Evolutionary conservation across 2,888 invertebrate species (phyloP).

Genomic region (Gari tellinella): DNA sequence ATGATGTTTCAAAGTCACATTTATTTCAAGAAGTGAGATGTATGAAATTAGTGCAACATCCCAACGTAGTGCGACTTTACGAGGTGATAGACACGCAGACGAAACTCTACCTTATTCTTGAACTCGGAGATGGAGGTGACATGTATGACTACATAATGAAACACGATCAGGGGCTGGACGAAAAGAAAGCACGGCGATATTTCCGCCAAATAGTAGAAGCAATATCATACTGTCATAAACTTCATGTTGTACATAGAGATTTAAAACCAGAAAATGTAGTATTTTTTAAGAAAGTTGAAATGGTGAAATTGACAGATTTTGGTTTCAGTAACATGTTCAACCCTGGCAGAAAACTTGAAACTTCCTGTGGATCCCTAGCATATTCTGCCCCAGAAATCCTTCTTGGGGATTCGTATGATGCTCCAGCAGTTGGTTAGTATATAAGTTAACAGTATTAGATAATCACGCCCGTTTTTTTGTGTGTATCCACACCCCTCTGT

Average conservation of each 20-base stretch:
- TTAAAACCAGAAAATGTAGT: conserved; percentile 99
- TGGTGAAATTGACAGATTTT: conserved; percentile 99
- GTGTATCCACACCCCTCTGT: too few relatives aligned
- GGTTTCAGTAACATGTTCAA: conserved; percentile 94
- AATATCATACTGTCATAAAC: conserved; percentile 98
- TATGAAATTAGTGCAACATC: conserved; percentile 99
- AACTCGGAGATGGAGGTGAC: conserved; percentile 99
- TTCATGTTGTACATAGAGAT: conserved; percentile 95
- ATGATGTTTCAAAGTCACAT: conserved; percentile 97
- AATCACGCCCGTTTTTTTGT: too few relatives aligned
- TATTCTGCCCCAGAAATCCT: conserved; percentile 99
- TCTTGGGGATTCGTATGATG: conserved; percentile 99
- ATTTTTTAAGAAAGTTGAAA: conserved; percentile 97
- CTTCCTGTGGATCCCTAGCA: conserved; percentile 98
- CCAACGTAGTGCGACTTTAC: conserved; percentile 98
- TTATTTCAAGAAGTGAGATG: conserved; percentile 92
- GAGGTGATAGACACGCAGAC: conserved; percentile 99
- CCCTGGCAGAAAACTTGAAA: conserved; percentile 98
- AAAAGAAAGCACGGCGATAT: conserved; percentile 89
- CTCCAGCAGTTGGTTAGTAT: conserved; percentile 95
- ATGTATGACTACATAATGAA: conserved; percentile 99
- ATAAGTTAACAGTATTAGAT: too few relatives aligned
- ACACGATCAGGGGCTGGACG: conserved; percentile 92
- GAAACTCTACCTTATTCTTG: conserved; percentile 94
- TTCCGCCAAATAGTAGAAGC: conserved; percentile 98